Percentiles rank a stretch among this genome's conserved stretches.
Conservation (phyloP, 2,797 vertebrate genomes). For the Anguilla pacifica region DNA sequence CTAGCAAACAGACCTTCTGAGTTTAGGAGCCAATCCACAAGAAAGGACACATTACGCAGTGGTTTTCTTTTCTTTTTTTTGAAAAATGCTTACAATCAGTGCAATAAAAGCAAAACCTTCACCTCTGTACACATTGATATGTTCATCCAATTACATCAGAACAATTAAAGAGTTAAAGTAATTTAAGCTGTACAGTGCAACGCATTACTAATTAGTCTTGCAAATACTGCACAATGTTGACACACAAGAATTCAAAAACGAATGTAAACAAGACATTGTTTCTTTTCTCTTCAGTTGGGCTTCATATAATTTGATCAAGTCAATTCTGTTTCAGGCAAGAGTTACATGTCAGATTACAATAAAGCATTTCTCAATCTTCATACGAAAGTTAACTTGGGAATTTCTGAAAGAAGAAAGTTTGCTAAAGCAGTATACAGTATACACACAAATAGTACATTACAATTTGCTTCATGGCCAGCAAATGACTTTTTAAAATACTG, state of each 20-base stretch:
- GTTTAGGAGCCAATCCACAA: conserved; percentile 1
- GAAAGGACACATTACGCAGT: not conserved
- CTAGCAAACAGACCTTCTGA: not conserved
- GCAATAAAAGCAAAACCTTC: conserved; percentile 67
- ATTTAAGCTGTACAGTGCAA: conserved; percentile 19
- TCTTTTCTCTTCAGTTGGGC: not conserved
- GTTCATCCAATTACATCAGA: not conserved
- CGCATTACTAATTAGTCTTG: not conserved
- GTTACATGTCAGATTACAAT: not conserved
- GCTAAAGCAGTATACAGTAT: not conserved
- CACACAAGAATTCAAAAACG: conserved; percentile 10
- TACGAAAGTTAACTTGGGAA: not conserved
- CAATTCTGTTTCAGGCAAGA: not conserved
- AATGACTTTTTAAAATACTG: not conserved
- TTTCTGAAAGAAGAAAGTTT: not conserved
- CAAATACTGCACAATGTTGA: conserved; percentile 20
- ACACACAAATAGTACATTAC: not conserved
- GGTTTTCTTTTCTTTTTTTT: conserved; percentile 31
- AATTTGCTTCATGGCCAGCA: not conserved
- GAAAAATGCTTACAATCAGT: conserved; percentile 56
- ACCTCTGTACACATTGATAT: conserved; percentile 61
- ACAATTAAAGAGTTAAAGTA: conserved; percentile 13
- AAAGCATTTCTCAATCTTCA: not conserved
- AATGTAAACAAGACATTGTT: not conserved
- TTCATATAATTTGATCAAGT: not conserved